Evolutionary conservation across 2,888 invertebrate species (phyloP), one percentile per base, ranked within the genome.

Genomic region (Pristionchus exspectatus): DNA sequence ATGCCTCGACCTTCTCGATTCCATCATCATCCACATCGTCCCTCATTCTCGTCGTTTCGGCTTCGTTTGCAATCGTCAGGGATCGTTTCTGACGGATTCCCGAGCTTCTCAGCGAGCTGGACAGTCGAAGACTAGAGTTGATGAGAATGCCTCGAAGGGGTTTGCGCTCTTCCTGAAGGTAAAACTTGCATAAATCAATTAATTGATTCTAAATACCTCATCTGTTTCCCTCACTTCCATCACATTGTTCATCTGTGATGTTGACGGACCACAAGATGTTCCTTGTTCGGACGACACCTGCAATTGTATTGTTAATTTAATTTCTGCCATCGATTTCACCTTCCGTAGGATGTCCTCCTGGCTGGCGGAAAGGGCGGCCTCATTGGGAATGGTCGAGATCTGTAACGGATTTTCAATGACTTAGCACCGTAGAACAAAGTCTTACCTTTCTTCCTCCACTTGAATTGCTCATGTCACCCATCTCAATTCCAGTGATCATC

Each of bases 371-470:
- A 87, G 69, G 5, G 87, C 87, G n/a, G 30, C 44, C 18, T 87
- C 87, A 30, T 87, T 87, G n/a, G 87, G 63, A 69, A 87, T 87
- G 10, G 87, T 50, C 38, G 87, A 87, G 87, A 87, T 87, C 87
- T 85, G 50, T 5, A 85, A 21, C 18, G 59, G 24, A 84, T 83
- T 24, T 27, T 21, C 2, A 81, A n/a, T 27, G 81, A 30, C 3
- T 50, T 50, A 10, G 72, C 9, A 72, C 12, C 18, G 74, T 2
- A 33, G 44, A 50, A 7, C 27, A 54, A 12, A 1, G 12, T 18
- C 59, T 38, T 85, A 87, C 87, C 87, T 88, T 88, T 38, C 87
- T 30, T 33, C 87, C 87, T 27, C 87, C 87, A 24, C 54, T 56
- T 9, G 74, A 74, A 7, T 72, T 74, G 74, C 74, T 74, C 87